Evolutionary conservation across 2,888 invertebrate species (phyloP).

Genomic region (Netelia inedita): DNA sequence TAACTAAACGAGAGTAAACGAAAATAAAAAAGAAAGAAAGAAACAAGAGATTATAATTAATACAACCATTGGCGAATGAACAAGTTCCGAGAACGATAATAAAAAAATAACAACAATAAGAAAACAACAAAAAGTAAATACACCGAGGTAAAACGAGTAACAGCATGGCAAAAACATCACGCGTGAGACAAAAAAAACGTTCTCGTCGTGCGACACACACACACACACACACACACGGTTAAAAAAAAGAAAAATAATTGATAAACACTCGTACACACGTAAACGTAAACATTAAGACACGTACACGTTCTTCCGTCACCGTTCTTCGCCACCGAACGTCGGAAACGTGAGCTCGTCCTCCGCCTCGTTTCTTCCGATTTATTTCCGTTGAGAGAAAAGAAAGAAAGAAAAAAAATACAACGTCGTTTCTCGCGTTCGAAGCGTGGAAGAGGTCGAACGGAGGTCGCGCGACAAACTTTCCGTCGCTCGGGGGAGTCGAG

Average conservation of each 20-base stretch:
- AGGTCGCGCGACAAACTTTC: background rate
- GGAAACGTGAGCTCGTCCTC: conserved; percentile 65
- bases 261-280: conserved; percentile 28
- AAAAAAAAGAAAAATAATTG: background rate
- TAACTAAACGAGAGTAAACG: background rate
- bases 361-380: conserved; percentile 73
- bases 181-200: background rate
- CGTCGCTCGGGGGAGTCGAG: conserved; percentile 34
- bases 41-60: too few species aligned
- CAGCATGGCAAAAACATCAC: conserved; percentile 4
- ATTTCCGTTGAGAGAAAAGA: conserved; percentile 62
- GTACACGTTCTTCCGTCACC: conserved; percentile 65
- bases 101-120: background rate
- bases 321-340: conserved; percentile 51
- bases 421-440: conserved; percentile 53
- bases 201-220: background rate
- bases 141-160: conserved; percentile 1
- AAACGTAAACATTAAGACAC: background rate
- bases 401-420: too few species aligned
- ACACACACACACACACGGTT: background rate
- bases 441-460: conserved; percentile 20
- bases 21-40: too few species aligned
- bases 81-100: conserved; percentile 7
- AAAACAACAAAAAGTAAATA: conserved; percentile 17
- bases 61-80: conserved; percentile 44